phyloP scores from a whole-genome alignment of 2,113 vertebrate genomes.

The Percina caprodes region DNA sequence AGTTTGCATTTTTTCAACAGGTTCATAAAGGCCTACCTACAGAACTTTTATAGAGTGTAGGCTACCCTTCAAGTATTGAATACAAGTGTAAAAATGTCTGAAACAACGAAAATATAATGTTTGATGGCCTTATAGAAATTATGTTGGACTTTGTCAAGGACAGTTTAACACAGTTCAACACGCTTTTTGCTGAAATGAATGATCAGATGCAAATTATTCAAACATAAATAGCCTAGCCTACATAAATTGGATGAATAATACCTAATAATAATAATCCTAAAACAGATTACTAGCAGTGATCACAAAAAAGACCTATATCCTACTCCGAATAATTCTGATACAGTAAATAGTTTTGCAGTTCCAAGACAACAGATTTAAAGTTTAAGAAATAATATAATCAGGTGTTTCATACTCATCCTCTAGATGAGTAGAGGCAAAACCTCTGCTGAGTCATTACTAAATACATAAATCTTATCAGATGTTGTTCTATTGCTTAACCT shows the following conservation, averaged over 20 bases:
- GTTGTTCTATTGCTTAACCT: slow-evolving; percentile 11
- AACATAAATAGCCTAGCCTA: background rate
- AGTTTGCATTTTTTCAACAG: slow-evolving; percentile 1
- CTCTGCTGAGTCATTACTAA: slow-evolving; percentile 37
- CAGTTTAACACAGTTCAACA: background rate
- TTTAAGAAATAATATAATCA: background rate
- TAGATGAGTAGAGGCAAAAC: background rate
- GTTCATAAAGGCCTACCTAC: background rate
- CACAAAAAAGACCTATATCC: background rate
- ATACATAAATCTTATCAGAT: slow-evolving; percentile 35
- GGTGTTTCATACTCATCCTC: slow-evolving; percentile 2
- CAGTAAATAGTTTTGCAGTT: background rate
- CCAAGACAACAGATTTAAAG: background rate
- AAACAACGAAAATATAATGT: background rate
- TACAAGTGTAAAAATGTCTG: background rate
- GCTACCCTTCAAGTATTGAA: background rate
- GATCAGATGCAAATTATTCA: background rate
- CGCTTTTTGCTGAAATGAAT: too few species aligned
- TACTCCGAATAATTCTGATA: background rate
- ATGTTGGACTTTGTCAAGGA: background rate
- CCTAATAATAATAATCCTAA: too few species aligned
- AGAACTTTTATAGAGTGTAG: background rate
- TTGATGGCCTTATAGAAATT: background rate
- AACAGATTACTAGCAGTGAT: background rate
- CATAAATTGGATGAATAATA: background rate